Evolutionary conservation across 2,888 invertebrate species (phyloP), one percentile per base, ranked within the genome.

Genomic region (Malthinus seriepunctatus): DNA sequence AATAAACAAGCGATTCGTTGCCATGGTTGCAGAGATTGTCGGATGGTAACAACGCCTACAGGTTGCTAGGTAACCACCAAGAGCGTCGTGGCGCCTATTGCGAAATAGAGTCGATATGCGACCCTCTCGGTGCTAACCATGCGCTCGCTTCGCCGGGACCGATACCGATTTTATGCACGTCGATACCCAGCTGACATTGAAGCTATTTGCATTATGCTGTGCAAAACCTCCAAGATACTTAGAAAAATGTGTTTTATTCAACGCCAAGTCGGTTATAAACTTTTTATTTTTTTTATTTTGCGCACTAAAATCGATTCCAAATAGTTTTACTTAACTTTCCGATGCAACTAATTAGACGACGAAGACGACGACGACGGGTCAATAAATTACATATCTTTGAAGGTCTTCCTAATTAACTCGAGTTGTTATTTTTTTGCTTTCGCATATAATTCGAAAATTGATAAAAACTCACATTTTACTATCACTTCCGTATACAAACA

Each of bases 71-170:
- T 67, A 63, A 71, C 73, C 64, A 62, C 44, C 65, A 68, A 70
- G 70, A 72, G 74, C 71, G 73, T 71, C 72, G 71, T 69, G 75
- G 74, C 75, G 72, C 75, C 76, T 62, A 67, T 68, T 69, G 71
- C 68, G 67, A 69, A 69, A 66, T 64, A 52, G 62, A 57, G 64
- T 63, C 61, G 64, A 64, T 62, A 57, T 73, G 80, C 74, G 69
- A 68, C 79, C 79, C 78, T 75, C 72, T 72, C 74, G 77, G 68
- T 77, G 81, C 81, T 59, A 60, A 60, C 55, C 60, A 56, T 60
- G 64, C 58, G 62, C 62, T 55, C 60, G 42, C 56, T 64, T 63
- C 63, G 66, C 68, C 62, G 60, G 64, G 63, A 55, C 66, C 64
- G 61, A 65, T 66, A 65, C 66, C 63, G 60, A 61, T 62, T 56